Percentiles rank a stretch among this genome's conserved stretches.
These are phyloP conservation scores for Nerophis ophidion DNA, from an alignment of 2,113 vertebrate genomes.

Conservation along the genomic window DNA sequence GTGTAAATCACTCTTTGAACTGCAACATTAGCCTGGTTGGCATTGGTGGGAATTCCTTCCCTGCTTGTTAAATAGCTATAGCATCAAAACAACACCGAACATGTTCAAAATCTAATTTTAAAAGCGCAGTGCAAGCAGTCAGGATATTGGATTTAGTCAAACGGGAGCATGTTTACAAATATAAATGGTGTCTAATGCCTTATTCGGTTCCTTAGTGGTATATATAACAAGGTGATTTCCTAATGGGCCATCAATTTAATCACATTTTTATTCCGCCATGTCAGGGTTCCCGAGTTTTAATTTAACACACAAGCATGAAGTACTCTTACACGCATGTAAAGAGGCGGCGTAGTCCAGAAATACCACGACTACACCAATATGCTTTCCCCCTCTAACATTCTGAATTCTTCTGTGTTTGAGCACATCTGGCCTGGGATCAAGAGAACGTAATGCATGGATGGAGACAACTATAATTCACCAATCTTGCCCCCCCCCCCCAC, in stretches of 20 bases:
- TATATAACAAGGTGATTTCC: constrained; percentile 9
- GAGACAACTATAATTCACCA: constrained; percentile 79
- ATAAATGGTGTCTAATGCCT: constrained; percentile 10
- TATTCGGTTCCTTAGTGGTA: constrained; percentile 18
- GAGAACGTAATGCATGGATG: constrained; percentile 73
- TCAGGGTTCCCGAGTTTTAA: constrained; percentile 17
- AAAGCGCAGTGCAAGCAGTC: too few relatives aligned
- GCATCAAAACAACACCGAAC: background rate
- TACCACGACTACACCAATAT: constrained; percentile 41
- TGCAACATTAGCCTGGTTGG: background rate
- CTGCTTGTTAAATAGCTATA: background rate
- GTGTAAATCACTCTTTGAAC: background rate
- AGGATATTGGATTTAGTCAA: background rate
- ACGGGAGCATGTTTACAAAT: constrained; percentile 19
- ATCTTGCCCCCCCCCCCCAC: constrained; percentile 62
- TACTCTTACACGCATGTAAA: constrained; percentile 30
- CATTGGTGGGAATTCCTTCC: background rate
- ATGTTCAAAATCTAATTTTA: background rate
- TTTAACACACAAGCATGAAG: constrained; percentile 8
- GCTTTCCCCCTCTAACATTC: constrained; percentile 56
- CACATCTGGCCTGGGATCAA: constrained; percentile 73
- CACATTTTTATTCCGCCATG: constrained; percentile 18
- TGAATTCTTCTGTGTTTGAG: constrained; percentile 64
- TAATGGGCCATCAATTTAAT: constrained; percentile 8
- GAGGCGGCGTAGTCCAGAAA: constrained; percentile 20